Base-by-base conservation (phyloP, 2,888 invertebrate genomes). In the Liodrosophila aerea region DNA sequence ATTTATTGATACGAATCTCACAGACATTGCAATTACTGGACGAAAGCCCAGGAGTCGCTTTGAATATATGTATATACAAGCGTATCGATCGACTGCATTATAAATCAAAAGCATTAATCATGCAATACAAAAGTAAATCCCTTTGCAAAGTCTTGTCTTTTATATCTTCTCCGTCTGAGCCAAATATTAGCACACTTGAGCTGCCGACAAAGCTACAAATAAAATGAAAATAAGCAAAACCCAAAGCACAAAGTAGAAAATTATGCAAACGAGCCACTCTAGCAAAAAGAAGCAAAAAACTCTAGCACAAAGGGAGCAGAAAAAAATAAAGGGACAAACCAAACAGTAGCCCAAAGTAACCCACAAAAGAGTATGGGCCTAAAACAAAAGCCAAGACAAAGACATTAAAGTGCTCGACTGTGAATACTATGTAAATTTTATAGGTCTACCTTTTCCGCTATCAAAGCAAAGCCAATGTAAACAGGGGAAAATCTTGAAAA, bases 381-480 rank as follows among this genome's bases (percentile, higher is more conserved):
- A 43, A 72, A 68, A 71, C 54, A 76, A 78, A 66, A 54, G 56
- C 62, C 66, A 44, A 51, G 53, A 64, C 53, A 59, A 58, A 71
- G 72, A 71, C 69, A 70, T 69, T 69, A 71, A 65, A 70, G 45
- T 62, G 71, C 66, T 66, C 53, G 53, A 57, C 66, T 49, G 22
- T 36, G 56, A 76, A 67, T 71, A 57, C 64, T 80, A 76, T 78
- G 83, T 74, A 76, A 76, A 78, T 78, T 83, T 76, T 63, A 65
- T 65, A 58, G 40, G 8, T 49, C 40, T 45, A 68, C 56, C 61
- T 73, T 67, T 67, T 63, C 18, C 45, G 34, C 5, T 22, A 27
- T 16, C 13, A 18, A 18, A 31, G 7, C 16, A 31, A 36, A 31
- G 2, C 7, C 3, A 39, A 11, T 47, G 16, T 2, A 22, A 52